Evolutionary conservation across 2,113 vertebrate genomes (phyloP), one percentile per base, ranked within the genome.

Genomic region (Heliornis fulica): DNA sequence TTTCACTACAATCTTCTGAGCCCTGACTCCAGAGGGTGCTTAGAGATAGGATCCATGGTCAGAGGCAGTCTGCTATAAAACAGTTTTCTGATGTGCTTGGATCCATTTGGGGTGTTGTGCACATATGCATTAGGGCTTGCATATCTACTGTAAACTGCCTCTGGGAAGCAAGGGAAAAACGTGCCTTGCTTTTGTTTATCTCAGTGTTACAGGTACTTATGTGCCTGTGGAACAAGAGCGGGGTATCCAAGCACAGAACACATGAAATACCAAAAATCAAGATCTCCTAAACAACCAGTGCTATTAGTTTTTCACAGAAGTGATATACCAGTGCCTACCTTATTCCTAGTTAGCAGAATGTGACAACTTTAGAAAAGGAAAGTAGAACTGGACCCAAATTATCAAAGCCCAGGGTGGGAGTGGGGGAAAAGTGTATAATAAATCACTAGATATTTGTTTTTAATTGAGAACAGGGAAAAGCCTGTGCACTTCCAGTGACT

Each of bases 1-100:
- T 94, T 94, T 89, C 93, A 91, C 87, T 91, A 81, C 89, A 78
- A n/a, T 72, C 45, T 7, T 89, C 81, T 61, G 65, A 84, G 94
- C 77, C 56, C 72, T 85, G 77, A 76, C 72, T 96, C 69, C 83
- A 89, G 89, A 91, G 87, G 60, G 83, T 83, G 83, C 89, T 78
- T 66, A 4, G 4, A 81, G 91, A 78, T 32, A 87, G 77, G 74
- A 89, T 75, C 93, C 94, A 23, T 3, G 61, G 91, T 56, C 93
- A 95, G 69, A 85, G 50, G 40, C 61, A 94, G 53, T 6, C 40
- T 9, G 28, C 78, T 38, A 10, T 3, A 54, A 23, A 41, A 48
- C 43, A 26, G 25, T 32, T 61, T 68, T 50, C 71, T 70, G 32
- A 78, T 56, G 68, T 51, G 61, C 86, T 31, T 20, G 26, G 40